Conservation (phyloP, 2,888 invertebrate species). For the Sesia bembeciformis region DNA sequence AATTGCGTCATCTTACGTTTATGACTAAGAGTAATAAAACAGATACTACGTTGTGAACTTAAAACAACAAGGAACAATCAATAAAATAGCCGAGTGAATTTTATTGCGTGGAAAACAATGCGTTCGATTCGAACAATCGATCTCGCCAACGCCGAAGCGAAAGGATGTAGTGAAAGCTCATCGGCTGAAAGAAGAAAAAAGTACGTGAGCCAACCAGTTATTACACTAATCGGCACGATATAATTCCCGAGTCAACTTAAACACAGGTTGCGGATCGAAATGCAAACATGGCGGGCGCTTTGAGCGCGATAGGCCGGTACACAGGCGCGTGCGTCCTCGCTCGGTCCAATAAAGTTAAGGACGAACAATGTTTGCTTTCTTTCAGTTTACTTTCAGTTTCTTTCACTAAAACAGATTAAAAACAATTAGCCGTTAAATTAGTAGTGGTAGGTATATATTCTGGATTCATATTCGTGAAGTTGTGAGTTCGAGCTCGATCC, state of each 20-base stretch:
- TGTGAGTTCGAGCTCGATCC: no score
- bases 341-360: conserved; percentile 9
- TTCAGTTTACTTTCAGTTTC: no score
- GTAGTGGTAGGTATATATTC: no score
- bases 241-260: conserved; percentile 74
- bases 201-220: conserved; percentile 65
- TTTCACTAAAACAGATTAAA: no score
- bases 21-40: no score
- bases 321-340: conserved; percentile 30
- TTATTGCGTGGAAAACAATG: conserved; percentile 61
- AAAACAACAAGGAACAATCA: conserved; percentile 18
- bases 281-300: conserved; percentile 74
- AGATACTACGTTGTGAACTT: no score
- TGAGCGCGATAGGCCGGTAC: conserved; percentile 54
- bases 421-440: no score
- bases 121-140: conserved; percentile 54
- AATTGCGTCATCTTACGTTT: no score
- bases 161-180: conserved; percentile 53
- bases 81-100: conserved; percentile 46
- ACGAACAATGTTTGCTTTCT: no score
- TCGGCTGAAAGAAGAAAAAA: conserved; percentile 60
- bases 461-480: no score
- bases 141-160: conserved; percentile 39
- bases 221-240: conserved; percentile 74
- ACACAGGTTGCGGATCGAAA: conserved; percentile 74